Evolutionary conservation across 2,888 invertebrate species (phyloP).

Genomic region (Halictus ligatus): DNA sequence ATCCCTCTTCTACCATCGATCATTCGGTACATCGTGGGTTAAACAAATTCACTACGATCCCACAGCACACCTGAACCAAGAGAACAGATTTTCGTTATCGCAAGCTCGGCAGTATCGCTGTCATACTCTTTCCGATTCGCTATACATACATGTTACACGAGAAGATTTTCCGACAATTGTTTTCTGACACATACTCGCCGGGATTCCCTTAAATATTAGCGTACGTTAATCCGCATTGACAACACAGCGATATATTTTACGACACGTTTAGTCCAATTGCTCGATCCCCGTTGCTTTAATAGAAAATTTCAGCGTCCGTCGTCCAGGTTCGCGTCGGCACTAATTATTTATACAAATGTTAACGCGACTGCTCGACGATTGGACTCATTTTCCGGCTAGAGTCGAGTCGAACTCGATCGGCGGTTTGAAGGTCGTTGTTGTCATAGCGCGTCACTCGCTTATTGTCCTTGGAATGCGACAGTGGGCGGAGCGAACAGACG

Average conservation of each 20-base stretch:
- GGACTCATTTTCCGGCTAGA: conserved; percentile 29
- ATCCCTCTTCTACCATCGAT: not conserved
- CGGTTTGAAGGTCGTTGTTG: not conserved
- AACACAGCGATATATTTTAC: conserved; percentile 43
- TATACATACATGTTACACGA: not conserved
- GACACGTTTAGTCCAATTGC: conserved; percentile 28
- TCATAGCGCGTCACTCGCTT: not conserved
- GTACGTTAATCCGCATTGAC: conserved; percentile 43
- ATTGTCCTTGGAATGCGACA: not conserved
- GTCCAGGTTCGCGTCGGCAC: not conserved
- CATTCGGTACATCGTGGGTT: not conserved
- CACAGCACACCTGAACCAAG: conserved; percentile 13
- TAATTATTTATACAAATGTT: conserved; percentile 44
- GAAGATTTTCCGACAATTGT: conserved; percentile 10
- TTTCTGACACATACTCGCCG: conserved; percentile 24
- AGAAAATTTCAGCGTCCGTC: conserved; percentile 45
- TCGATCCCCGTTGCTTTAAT: conserved; percentile 12
- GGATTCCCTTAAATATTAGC: conserved; percentile 46
- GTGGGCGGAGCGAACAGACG: not conserved
- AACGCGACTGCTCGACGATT: conserved; percentile 31
- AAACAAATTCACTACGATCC: not conserved
- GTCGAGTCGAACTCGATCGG: not conserved
- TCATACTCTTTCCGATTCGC: not conserved
- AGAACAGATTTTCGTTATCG: conserved; percentile 30
- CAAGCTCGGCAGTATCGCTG: conserved; percentile 41